Evolutionary conservation across 2,113 vertebrate species (phyloP).

Genomic region (Rhodinocichla rosea): DNA sequence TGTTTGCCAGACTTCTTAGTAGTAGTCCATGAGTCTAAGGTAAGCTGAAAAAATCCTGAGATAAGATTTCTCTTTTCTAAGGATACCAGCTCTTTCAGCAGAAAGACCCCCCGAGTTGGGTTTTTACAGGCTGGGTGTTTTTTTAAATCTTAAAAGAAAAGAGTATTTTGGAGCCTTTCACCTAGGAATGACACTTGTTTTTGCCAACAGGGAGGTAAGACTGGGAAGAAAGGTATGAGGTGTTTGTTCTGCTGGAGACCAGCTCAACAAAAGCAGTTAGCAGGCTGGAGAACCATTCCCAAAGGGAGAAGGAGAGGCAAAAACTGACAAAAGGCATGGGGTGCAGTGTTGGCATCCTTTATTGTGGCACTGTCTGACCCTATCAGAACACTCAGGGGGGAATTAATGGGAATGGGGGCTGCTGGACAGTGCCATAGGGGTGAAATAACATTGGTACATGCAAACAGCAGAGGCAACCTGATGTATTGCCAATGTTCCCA

Average conservation of each 20-base stretch:
- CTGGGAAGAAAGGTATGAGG: neutral
- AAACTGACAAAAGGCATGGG: neutral
- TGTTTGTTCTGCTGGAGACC: neutral
- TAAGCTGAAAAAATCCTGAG: neutral
- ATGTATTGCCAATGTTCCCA: neutral
- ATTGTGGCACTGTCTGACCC: neutral
- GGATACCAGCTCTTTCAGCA: neutral
- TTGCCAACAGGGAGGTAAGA: neutral
- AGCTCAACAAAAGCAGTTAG: neutral
- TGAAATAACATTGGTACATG: neutral
- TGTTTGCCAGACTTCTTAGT: neutral
- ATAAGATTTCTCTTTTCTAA: neutral
- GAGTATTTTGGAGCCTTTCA: neutral
- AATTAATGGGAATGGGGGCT: neutral
- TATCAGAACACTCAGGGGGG: neutral
- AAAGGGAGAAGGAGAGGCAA: neutral
- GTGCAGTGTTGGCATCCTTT: neutral
- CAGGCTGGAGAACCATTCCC: neutral
- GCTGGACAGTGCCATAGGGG: neutral
- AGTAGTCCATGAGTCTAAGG: neutral
- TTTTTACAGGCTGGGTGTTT: neutral
- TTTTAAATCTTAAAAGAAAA: neutral
- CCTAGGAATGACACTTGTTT: neutral
- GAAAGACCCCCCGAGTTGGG: neutral
- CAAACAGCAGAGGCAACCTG: neutral